phyloP scores from a whole-genome alignment of 2,888 invertebrate genomes.

The Cosmopolites sordidus region DNA sequence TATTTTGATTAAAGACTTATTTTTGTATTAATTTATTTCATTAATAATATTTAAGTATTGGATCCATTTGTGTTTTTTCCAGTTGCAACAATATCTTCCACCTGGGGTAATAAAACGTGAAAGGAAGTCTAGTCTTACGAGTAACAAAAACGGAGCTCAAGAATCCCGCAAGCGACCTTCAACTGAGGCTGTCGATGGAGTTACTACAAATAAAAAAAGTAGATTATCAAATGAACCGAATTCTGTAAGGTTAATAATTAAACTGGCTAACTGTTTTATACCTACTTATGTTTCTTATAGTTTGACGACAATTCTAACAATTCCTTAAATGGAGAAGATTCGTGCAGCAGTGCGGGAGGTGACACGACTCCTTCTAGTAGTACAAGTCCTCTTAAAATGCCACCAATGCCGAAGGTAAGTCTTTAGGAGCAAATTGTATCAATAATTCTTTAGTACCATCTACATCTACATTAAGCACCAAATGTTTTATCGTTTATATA shows the following conservation, averaged over 20 bases:
- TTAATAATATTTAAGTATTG: no score
- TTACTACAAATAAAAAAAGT: constrained; percentile 36
- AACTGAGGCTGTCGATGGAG: constrained; percentile 29
- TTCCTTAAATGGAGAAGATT: constrained; percentile 47
- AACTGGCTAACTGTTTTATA: not conserved
- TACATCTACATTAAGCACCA: no score
- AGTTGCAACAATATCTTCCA: constrained; percentile 69
- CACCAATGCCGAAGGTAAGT: constrained; percentile 21
- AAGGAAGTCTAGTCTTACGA: constrained; percentile 55
- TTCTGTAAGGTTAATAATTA: constrained; percentile 35
- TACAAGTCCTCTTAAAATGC: constrained; percentile 17
- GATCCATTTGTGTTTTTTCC: constrained; percentile 34
- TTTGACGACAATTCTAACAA: constrained; percentile 50
- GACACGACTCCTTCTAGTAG: constrained; percentile 30
- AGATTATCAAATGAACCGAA: constrained; percentile 42
- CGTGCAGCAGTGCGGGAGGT: constrained; percentile 44
- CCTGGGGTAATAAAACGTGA: constrained; percentile 67
- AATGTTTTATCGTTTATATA: no score
- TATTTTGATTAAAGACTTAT: no score
- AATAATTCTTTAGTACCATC: no score
- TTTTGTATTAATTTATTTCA: no score
- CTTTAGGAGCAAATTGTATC: no score
- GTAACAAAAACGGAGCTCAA: constrained; percentile 26
- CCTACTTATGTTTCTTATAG: constrained; percentile 35
- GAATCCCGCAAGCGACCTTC: constrained; percentile 38